Conservation (phyloP, 1,140 invertebrate species). For the Agrypnia vestita region DNA sequence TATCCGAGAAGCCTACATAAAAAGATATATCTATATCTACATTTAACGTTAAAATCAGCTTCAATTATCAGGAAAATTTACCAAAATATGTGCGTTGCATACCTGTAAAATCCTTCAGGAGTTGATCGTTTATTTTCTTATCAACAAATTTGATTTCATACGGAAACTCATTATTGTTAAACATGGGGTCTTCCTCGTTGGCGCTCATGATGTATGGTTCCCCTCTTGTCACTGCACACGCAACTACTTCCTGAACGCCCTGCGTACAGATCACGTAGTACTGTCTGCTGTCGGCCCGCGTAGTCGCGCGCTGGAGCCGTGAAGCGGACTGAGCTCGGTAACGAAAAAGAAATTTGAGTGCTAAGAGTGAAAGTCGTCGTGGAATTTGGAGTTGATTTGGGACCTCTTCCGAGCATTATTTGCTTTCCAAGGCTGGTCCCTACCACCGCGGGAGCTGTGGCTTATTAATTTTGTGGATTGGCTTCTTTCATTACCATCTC, state of each 20-base stretch:
- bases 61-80: too few relatives aligned
- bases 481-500: too few relatives aligned
- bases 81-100: not conserved
- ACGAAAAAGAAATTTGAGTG: constrained; percentile 7
- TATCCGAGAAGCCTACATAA: too few relatives aligned
- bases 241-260: not conserved
- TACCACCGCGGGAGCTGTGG: not conserved
- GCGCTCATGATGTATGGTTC: not conserved
- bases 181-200: constrained; percentile 11
- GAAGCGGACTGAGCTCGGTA: not conserved
- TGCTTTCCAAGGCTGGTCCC: constrained; percentile 1
- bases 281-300: too few relatives aligned
- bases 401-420: constrained; percentile 5
- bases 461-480: too few relatives aligned
- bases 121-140: constrained; percentile 65
- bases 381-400: too few relatives aligned
- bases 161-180: constrained; percentile 66
- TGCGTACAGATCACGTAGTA: too few relatives aligned
- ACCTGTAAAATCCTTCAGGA: constrained; percentile 72
- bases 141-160: constrained; percentile 69
- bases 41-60: too few relatives aligned
- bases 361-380: constrained; percentile 46
- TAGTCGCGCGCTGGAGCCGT: too few relatives aligned
- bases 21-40: too few relatives aligned
- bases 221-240: not conserved